Conservation (phyloP, 64 coral and sea anemone genomes). For the Porites australiensis region DNA sequence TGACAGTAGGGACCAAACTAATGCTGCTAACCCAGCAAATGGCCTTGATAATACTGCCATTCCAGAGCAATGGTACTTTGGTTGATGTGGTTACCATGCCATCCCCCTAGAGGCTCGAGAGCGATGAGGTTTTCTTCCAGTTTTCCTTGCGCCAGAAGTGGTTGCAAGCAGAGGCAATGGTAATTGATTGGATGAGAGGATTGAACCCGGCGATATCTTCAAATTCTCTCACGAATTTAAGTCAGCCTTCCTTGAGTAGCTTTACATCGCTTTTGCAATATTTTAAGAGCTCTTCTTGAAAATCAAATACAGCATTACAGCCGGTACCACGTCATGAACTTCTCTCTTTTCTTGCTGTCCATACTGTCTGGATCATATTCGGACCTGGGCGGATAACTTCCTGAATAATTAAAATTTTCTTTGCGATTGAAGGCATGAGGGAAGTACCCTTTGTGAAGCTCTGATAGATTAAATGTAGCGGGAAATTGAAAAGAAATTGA, state of each 20-base stretch:
- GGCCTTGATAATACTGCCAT: background rate
- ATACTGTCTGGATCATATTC: constrained; percentile 19
- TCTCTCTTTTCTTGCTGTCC: background rate
- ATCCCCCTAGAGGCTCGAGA: background rate
- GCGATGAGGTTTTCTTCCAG: background rate
- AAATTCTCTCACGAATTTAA: background rate
- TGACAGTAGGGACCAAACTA: no score
- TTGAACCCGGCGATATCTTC: background rate
- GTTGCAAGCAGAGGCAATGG: background rate
- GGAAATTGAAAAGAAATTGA: background rate
- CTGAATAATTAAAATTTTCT: background rate
- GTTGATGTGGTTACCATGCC: no score
- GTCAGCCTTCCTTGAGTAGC: background rate
- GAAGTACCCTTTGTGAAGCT: background rate
- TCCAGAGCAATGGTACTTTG: background rate
- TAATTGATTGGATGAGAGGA: background rate
- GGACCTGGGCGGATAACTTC: background rate
- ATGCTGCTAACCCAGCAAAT: no score
- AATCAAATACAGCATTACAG: background rate
- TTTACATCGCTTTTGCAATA: constrained; percentile 6
- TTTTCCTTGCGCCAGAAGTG: background rate
- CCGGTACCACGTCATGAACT: constrained; percentile 2
- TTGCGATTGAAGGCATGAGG: constrained; percentile 60
- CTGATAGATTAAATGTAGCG: constrained; percentile 16
- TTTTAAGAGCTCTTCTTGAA: background rate